Evolutionary conservation across 2,113 vertebrate species (phyloP).

Genomic region (Zosterops borbonicus): DNA sequence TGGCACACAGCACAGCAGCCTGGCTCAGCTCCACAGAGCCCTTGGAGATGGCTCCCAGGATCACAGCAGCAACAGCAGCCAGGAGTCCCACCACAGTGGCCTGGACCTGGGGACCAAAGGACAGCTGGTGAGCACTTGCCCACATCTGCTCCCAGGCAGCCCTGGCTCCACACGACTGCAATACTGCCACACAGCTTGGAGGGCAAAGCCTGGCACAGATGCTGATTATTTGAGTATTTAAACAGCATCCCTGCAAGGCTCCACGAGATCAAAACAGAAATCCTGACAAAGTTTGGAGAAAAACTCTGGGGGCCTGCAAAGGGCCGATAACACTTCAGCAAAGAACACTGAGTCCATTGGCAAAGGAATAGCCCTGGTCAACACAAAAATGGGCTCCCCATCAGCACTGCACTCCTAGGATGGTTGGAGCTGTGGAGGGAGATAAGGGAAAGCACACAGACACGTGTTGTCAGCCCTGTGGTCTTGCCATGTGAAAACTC

Average conservation of each 20-base stretch:
- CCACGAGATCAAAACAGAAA: neutral
- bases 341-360: neutral
- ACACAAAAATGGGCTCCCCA: neutral
- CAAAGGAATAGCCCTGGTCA: neutral
- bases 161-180: neutral
- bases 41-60: conserved; percentile 83
- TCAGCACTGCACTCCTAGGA: neutral
- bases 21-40: conserved; percentile 83
- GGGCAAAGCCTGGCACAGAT: neutral
- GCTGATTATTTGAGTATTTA: neutral
- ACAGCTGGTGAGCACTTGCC: conserved; percentile 4
- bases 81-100: conserved; percentile 93
- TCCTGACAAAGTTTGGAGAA: neutral
- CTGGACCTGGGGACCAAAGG: conserved; percentile 81
- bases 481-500: neutral
- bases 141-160: neutral
- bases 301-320: neutral
- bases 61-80: conserved; percentile 86
- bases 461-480: neutral
- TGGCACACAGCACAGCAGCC: conserved; percentile 87
- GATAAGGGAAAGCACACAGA: conserved; percentile 30
- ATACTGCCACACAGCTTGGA: neutral
- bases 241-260: neutral
- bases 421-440: neutral
- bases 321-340: conserved; percentile 21